Conservation (phyloP, 2,888 invertebrate genomes). For the Ptychoptera albimana region DNA sequence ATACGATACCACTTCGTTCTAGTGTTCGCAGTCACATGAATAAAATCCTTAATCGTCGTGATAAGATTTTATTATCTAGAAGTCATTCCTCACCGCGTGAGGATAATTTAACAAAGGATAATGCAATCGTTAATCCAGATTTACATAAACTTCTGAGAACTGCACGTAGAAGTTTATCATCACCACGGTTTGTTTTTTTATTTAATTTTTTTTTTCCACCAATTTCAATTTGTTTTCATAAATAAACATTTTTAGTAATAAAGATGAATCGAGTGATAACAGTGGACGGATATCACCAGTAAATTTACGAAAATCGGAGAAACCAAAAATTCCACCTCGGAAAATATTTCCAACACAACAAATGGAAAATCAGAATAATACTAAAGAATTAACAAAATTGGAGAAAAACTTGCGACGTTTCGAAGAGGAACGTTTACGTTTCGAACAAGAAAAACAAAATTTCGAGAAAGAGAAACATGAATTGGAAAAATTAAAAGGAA, state of each 20-base stretch:
- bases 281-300: constrained; percentile 16
- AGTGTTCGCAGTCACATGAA: constrained; percentile 24
- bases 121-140: constrained; percentile 13
- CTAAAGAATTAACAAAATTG: constrained; percentile 18
- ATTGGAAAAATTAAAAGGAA: constrained; percentile 21
- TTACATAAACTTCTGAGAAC: constrained; percentile 15
- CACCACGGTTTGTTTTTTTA: constrained; percentile 18
- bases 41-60: constrained; percentile 25
- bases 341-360: constrained; percentile 3
- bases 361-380: constrained; percentile 5
- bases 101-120: constrained; percentile 13
- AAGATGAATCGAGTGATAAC: constrained; percentile 24
- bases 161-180: constrained; percentile 24
- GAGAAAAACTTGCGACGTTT: constrained; percentile 26
- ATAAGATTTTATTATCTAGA: constrained; percentile 23
- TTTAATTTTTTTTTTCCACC: too few species aligned
- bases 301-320: neutral
- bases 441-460: constrained; percentile 30
- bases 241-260: constrained; percentile 13
- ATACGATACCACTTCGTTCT: constrained; percentile 11
- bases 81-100: constrained; percentile 26
- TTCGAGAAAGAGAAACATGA: constrained; percentile 39
- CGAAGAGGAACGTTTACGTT: constrained; percentile 26
- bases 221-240: neutral
- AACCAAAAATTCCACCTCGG: neutral